phyloP scores from a whole-genome alignment of 2,888 invertebrate genomes.

The Ormyrus labotus region DNA sequence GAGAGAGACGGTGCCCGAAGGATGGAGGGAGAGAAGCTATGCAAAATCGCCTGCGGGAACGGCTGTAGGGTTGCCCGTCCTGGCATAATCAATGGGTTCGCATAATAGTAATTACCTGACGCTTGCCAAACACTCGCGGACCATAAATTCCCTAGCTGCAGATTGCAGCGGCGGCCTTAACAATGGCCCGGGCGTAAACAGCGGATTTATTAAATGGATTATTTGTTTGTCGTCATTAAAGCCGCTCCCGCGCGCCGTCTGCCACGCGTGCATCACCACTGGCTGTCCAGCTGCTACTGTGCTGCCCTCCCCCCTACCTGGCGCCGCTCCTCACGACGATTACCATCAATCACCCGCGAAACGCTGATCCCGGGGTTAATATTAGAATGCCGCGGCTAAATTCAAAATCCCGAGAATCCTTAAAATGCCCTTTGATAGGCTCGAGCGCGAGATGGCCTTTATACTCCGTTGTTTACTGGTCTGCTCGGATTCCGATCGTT shows the following conservation, averaged over 20 bases:
- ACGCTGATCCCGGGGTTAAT: constrained; percentile 10
- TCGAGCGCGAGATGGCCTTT: no score
- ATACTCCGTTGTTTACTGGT: no score
- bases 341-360: constrained; percentile 33
- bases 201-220: constrained; percentile 54
- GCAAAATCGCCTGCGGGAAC: constrained; percentile 47
- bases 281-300: neutral
- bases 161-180: constrained; percentile 38
- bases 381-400: neutral
- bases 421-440: no score
- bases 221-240: constrained; percentile 53
- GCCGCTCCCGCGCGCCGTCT: neutral
- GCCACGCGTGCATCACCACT: no score
- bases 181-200: constrained; percentile 39
- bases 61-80: constrained; percentile 20
- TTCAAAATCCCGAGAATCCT: no score
- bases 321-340: constrained; percentile 17
- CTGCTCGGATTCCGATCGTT: no score
- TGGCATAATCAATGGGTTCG: constrained; percentile 54
- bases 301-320: neutral
- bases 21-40: neutral
- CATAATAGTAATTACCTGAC: constrained; percentile 58
- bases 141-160: constrained; percentile 52
- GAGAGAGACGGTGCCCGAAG: neutral
- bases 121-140: constrained; percentile 55